Evolutionary conservation across 1,140 invertebrate genomes (phyloP).

Genomic region (Hirudo medicinalis): DNA sequence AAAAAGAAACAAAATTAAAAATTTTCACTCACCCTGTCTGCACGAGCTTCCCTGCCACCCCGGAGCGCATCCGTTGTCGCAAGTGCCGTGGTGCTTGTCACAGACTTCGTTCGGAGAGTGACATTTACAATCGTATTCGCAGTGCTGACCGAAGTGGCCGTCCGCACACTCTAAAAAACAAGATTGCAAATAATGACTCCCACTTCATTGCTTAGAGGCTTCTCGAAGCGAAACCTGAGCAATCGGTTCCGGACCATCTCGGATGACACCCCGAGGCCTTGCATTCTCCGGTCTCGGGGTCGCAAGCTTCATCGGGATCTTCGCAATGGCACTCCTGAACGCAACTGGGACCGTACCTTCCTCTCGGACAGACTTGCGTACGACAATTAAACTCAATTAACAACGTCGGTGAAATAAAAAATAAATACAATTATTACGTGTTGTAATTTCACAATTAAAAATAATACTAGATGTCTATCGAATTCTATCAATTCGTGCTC

Average conservation of each 20-base stretch:
- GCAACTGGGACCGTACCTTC: constrained; percentile 8
- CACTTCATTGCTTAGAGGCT: neutral
- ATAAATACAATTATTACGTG: no score
- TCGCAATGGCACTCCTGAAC: constrained; percentile 11
- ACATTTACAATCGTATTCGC: constrained; percentile 17
- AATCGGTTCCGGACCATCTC: constrained; percentile 2
- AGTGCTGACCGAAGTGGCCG: constrained; percentile 16
- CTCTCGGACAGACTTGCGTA: constrained; percentile 7
- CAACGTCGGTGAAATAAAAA: neutral
- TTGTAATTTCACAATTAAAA: no score
- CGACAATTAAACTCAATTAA: neutral
- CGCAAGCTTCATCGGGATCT: neutral
- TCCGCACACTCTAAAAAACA: constrained; percentile 3
- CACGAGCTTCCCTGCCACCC: constrained; percentile 15
- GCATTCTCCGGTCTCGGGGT: constrained; percentile 9
- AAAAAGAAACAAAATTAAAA: neutral
- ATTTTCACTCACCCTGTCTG: neutral
- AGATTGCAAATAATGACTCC: neutral
- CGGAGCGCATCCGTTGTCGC: constrained; percentile 15
- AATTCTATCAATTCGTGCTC: no score
- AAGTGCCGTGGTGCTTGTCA: constrained; percentile 17
- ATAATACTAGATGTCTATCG: no score
- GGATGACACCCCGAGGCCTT: neutral
- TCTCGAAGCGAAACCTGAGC: neutral
- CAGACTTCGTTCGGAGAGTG: constrained; percentile 15